A percentile compares a stretch with the other conserved stretches of the same genome.
These are phyloP conservation scores for Vidua macroura DNA, from an alignment of 2,113 vertebrate genomes.

Conservation along the genomic window DNA sequence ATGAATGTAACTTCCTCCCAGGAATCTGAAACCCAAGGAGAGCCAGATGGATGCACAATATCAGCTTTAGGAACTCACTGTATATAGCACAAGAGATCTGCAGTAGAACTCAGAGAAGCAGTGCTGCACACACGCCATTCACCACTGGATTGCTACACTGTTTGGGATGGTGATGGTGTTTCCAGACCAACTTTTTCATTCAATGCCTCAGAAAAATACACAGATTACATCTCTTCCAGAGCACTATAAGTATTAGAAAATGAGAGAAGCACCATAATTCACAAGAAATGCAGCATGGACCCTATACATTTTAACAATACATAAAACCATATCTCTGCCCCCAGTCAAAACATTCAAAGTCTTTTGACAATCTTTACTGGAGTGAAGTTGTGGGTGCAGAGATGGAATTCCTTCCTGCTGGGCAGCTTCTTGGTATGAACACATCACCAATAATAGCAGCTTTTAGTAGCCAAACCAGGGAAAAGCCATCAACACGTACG, in stretches of 20 bases:
- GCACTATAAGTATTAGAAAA: slow-evolving; percentile 58
- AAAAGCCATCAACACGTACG: slow-evolving; percentile 20
- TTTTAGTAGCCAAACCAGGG: slow-evolving; percentile 55
- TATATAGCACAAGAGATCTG: slow-evolving; percentile 26
- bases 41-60: slow-evolving; percentile 39
- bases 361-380: slow-evolving; percentile 41
- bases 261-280: slow-evolving; percentile 75
- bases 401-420: slow-evolving; percentile 42
- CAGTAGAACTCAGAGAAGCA: slow-evolving; percentile 33
- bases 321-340: slow-evolving; percentile 25
- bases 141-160: slow-evolving; percentile 50
- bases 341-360: slow-evolving; percentile 39
- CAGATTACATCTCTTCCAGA: slow-evolving; percentile 59
- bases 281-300: slow-evolving; percentile 69
- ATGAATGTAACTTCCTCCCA: slow-evolving; percentile 26
- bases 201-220: slow-evolving; percentile 59
- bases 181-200: slow-evolving; percentile 43
- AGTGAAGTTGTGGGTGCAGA: slow-evolving; percentile 33
- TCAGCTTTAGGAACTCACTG: slow-evolving; percentile 44
- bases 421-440: slow-evolving; percentile 60
- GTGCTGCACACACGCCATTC: slow-evolving; percentile 37
- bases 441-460: slow-evolving; percentile 70
- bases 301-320: slow-evolving; percentile 48
- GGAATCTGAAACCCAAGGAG: slow-evolving; percentile 18
- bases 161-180: slow-evolving; percentile 53